These are phyloP conservation scores for Amphiduros pacificus DNA, from an alignment of 2,888 invertebrate species.

Conservation along the genomic window DNA sequence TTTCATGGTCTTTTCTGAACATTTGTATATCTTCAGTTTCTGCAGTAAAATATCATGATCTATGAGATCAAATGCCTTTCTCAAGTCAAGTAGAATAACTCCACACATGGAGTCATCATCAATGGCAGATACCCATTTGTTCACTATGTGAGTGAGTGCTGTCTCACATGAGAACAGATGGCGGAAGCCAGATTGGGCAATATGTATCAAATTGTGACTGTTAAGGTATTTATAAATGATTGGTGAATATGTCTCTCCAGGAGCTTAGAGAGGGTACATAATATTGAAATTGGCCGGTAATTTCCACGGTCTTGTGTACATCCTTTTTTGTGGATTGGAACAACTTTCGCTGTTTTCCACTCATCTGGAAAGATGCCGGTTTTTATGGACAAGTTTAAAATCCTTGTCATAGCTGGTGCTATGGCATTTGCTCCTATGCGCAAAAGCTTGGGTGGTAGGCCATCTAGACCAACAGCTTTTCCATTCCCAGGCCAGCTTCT, in stretches of 20 bases:
- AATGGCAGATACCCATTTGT: too few species aligned
- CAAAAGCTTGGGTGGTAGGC: not conserved
- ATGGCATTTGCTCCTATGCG: not conserved
- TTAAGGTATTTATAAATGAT: not conserved
- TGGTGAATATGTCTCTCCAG: not conserved
- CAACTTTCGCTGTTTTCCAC: not conserved
- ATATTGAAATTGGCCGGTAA: not conserved
- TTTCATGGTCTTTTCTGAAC: too few species aligned
- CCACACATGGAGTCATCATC: too few species aligned
- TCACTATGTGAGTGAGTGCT: too few species aligned
- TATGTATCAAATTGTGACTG: not conserved
- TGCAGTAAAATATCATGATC: not conserved
- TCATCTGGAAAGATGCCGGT: conserved; percentile 4
- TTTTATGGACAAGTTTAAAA: not conserved
- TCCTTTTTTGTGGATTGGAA: not conserved
- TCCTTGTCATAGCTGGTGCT: not conserved
- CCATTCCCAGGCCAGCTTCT: too few species aligned
- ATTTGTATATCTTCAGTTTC: not conserved
- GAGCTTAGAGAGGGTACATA: not conserved
- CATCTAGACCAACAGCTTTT: not conserved
- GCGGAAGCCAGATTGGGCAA: not conserved
- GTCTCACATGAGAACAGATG: not conserved
- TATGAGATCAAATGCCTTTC: not conserved
- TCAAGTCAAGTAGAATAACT: not conserved
- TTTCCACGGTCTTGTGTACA: not conserved